Percentiles rank a stretch among this genome's conserved stretches.
phyloP scores from a whole-genome alignment of 2,113 vertebrate species.

The Phoxinus phoxinus region DNA sequence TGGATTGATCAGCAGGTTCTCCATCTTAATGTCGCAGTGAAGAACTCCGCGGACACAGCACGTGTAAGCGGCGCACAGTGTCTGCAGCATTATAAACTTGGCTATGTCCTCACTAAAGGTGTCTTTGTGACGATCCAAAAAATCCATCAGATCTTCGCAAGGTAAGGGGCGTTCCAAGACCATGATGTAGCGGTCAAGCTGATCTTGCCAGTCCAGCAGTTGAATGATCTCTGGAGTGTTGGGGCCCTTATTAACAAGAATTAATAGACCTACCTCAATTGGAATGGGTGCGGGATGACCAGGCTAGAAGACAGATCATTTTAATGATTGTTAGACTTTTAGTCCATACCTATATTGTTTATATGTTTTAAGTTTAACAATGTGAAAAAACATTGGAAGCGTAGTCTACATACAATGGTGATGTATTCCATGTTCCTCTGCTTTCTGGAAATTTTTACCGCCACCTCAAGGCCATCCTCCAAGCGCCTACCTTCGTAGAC shows the following conservation, averaged over 20 bases:
- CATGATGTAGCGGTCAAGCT: not conserved
- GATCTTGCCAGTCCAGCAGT: not conserved
- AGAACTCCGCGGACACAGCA: too few relatives aligned
- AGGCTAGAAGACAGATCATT: not conserved
- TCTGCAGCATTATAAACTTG: not conserved
- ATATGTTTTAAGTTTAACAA: too few relatives aligned
- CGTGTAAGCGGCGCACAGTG: not conserved
- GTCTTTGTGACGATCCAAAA: not conserved
- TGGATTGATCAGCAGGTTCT: too few relatives aligned
- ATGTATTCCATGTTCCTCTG: too few relatives aligned
- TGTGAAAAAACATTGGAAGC: too few relatives aligned
- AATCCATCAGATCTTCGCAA: not conserved
- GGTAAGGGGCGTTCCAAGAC: not conserved
- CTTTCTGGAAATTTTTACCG: too few relatives aligned
- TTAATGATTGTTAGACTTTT: too few relatives aligned
- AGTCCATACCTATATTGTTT: too few relatives aligned
- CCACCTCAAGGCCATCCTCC: not conserved
- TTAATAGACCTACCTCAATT: not conserved
- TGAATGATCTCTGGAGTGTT: not conserved
- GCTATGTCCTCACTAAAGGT: not conserved
- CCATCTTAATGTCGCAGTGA: too few relatives aligned
- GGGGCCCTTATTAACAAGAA: not conserved
- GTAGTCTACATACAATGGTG: too few relatives aligned
- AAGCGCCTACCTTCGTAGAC: not conserved
- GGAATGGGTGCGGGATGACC: not conserved